phyloP scores from a whole-genome alignment of 1,140 invertebrate species.

The Sipha flava region DNA sequence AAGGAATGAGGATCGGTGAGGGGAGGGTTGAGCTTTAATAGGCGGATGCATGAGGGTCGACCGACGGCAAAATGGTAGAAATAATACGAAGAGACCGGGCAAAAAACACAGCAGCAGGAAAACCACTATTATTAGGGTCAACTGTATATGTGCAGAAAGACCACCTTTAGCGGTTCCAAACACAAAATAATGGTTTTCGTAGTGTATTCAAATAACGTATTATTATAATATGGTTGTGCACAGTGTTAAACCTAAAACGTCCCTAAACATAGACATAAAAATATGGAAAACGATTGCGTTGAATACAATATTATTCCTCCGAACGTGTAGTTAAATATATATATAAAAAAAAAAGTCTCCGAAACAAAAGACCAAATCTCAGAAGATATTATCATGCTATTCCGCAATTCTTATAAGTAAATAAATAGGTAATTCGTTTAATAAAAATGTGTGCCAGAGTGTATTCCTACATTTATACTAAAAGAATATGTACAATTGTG shows the following conservation, averaged over 20 bases:
- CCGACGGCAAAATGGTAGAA: background rate
- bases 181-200: background rate
- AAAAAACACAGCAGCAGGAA: background rate
- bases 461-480: too few species aligned
- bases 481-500: too few species aligned
- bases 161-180: background rate
- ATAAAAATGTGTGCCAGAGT: too few species aligned
- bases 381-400: too few species aligned
- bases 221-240: background rate
- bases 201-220: constrained; percentile 1
- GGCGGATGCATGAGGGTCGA: background rate
- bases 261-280: background rate
- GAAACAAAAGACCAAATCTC: too few species aligned
- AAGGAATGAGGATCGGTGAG: background rate
- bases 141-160: background rate
- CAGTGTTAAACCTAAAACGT: background rate
- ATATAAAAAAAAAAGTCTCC: too few species aligned
- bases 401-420: too few species aligned
- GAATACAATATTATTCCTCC: background rate
- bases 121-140: constrained; percentile 16
- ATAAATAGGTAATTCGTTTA: too few species aligned
- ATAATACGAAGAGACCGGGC: background rate
- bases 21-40: too few species aligned
- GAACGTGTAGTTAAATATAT: background rate
- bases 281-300: background rate